Evolutionary conservation across 1,140 invertebrate genomes (phyloP).

Genomic region (Lepidurus arcticus): DNA sequence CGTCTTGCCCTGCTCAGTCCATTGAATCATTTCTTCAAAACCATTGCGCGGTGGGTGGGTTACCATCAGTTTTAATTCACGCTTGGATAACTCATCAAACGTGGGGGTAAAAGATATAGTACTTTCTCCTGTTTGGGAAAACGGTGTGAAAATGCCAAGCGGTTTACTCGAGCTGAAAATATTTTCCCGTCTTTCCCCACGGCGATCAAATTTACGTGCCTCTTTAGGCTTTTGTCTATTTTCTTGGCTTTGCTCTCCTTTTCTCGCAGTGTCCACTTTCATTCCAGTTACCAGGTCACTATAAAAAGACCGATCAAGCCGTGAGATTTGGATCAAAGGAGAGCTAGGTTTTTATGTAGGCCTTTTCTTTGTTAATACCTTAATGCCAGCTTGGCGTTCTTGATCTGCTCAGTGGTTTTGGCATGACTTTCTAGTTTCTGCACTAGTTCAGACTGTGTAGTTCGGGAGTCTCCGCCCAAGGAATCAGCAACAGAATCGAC

Average conservation of each 20-base stretch:
- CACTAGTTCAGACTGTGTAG: constrained; percentile 68
- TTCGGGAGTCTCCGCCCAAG: constrained; percentile 57
- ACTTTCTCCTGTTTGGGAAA: constrained; percentile 36
- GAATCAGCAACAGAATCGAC: constrained; percentile 60
- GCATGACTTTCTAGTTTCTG: constrained; percentile 51
- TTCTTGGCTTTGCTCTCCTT: constrained; percentile 36
- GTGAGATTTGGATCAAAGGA: constrained; percentile 23
- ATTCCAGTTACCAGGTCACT: constrained; percentile 33
- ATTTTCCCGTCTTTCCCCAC: constrained; percentile 41
- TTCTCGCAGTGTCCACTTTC: constrained; percentile 30
- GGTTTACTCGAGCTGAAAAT: constrained; percentile 54
- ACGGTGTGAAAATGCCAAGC: constrained; percentile 54
- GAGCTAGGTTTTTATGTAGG: constrained; percentile 11
- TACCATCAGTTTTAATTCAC: constrained; percentile 57
- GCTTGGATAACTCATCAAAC: constrained; percentile 61
- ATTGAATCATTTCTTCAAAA: constrained; percentile 87
- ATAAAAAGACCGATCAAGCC: constrained; percentile 41
- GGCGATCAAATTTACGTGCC: not conserved
- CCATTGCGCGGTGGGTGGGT: constrained; percentile 73
- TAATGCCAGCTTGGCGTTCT: constrained; percentile 20
- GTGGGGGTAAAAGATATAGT: constrained; percentile 53
- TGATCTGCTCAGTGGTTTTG: constrained; percentile 35
- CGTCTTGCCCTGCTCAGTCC: constrained; percentile 89
- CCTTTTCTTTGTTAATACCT: constrained; percentile 27
- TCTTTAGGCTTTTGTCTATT: constrained; percentile 31